A percentile compares a stretch with the other conserved stretches of the same genome.
Evolutionary conservation across 1,140 invertebrate genomes (phyloP).

Genomic region (Copidosoma floridanum): DNA sequence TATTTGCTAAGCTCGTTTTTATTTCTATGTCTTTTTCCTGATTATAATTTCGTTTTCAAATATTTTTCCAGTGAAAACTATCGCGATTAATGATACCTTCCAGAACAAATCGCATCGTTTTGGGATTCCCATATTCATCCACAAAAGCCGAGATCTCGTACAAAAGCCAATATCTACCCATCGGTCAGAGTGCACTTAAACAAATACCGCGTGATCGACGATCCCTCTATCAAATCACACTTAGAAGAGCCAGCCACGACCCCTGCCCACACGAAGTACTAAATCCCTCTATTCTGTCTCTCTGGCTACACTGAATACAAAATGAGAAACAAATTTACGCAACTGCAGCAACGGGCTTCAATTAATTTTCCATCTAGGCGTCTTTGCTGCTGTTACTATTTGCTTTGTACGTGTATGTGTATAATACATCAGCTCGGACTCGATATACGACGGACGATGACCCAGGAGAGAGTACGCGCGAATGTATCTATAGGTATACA

Average conservation of each 20-base stretch:
- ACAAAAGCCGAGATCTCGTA: no score
- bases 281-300: no score
- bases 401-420: constrained; percentile 35
- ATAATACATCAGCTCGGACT: background rate
- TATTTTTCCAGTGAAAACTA: no score
- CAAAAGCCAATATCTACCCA: constrained; percentile 24
- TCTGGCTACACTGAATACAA: constrained; percentile 16
- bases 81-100: no score
- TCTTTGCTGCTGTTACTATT: no score
- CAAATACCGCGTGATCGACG: constrained; percentile 29
- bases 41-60: no score
- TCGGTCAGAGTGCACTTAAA: constrained; percentile 8
- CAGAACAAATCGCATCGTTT: no score
- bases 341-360: constrained; percentile 18
- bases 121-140: no score
- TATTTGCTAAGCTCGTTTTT: no score
- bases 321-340: constrained; percentile 29
- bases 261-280: no score
- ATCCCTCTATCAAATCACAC: no score
- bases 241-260: background rate
- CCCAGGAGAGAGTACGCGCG: background rate
- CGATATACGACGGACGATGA: constrained; percentile 6
- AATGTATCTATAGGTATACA: constrained; percentile 5
- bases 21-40: no score
- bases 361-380: constrained; percentile 27